Percentiles rank a stretch among this genome's conserved stretches.
Conservation (phyloP, 2,888 invertebrate species). For the Nemotelus nigrinus region DNA sequence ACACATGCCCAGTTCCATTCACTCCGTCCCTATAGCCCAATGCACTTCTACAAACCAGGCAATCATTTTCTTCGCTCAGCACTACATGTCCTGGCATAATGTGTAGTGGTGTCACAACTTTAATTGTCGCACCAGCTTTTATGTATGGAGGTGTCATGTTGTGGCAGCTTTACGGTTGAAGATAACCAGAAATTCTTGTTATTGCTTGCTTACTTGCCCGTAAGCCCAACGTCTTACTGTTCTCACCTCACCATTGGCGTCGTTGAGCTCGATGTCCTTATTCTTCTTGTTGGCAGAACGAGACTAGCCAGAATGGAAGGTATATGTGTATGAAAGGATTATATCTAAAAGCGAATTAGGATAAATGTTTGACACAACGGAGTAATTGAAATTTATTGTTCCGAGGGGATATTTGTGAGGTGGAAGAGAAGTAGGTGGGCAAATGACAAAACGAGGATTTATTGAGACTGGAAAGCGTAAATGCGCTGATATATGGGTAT, state of each 20-base stretch:
- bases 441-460: too few species aligned
- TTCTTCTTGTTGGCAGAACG: not conserved
- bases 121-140: slow-evolving; percentile 40
- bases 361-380: slow-evolving; percentile 36
- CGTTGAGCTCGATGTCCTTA: not conserved
- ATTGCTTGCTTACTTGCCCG: not conserved
- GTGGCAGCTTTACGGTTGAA: slow-evolving; percentile 39
- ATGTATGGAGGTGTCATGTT: slow-evolving; percentile 30
- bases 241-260: not conserved
- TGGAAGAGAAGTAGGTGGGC: not conserved
- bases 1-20: not conserved
- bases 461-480: too few species aligned
- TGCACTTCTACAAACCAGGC: not conserved
- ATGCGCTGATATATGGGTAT: too few species aligned
- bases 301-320: not conserved
- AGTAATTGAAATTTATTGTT: slow-evolving; percentile 42
- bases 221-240: not conserved
- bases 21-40: not conserved
- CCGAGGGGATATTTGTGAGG: not conserved
- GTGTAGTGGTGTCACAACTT: slow-evolving; percentile 30
- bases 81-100: not conserved
- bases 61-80: not conserved
- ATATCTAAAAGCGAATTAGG: slow-evolving; percentile 35
- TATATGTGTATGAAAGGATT: slow-evolving; percentile 25
- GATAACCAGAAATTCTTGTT: slow-evolving; percentile 43